Base-by-base conservation (phyloP, 2,797 vertebrate genomes). In the Microctenopoma steveboyesi region DNA sequence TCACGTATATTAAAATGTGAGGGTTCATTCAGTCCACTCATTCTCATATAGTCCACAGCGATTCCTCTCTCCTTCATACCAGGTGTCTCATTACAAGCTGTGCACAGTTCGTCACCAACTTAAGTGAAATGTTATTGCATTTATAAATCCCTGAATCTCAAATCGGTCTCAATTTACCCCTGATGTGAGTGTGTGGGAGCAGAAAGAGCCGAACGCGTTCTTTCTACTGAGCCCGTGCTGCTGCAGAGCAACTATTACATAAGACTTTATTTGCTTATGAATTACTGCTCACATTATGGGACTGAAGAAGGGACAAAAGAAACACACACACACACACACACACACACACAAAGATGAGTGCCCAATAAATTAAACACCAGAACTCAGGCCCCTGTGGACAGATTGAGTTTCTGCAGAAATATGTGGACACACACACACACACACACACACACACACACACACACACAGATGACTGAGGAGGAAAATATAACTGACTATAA, bases 331-430 rank as follows among this genome's bases (percentile, higher is more conserved):
- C 35, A 37, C 35, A 37, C 35, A 37, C 15, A 46, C 1, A 13
- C 10, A 48, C 16, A 13, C 15, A 39, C 37, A 39, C 37, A 39
- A 9, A 39, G 37, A 25, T 0, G 14, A 75, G 42, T 12, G 2
- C 8, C 7, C 15, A 3, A 68, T 51, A 12, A 46, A 76, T 60
- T 50, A 59, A 46, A 14, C 58, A 35, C 1, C 1, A 66, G 67
- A 60, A 50, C 78, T 49, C 39, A 15, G 72, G 62, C 53, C 86
- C 79, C 74, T 35, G 62, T 8, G 30, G 75, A 71, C 62, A 74
- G 87, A 90, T 89, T 66, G 64, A 81, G 83, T 94, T 93, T 91
- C 90, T 79, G 70, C 76, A 88, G 81, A 92, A 91, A 84, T 78
- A 87, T 88, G 86, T 61, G 61, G 55, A 66, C 18, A 49, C 52